Conservation (phyloP, 2,888 invertebrate species). For the Chloromyia formosa region DNA sequence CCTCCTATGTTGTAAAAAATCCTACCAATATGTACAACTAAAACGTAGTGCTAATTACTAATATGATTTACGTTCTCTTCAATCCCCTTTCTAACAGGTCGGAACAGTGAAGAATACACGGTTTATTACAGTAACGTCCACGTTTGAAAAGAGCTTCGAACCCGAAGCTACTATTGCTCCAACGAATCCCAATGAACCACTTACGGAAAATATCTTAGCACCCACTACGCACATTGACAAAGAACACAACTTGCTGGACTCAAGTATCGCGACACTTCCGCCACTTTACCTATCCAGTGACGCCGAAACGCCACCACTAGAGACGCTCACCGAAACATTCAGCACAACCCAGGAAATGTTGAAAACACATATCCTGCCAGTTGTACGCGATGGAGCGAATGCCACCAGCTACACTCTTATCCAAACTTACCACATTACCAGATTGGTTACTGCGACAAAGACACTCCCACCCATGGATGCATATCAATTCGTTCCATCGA, state of each 20-base stretch:
- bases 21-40: too few relatives aligned
- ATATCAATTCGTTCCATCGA: conserved; percentile 86
- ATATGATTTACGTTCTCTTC: too few relatives aligned
- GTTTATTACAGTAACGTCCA: conserved; percentile 87
- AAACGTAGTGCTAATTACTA: too few relatives aligned
- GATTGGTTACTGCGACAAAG: conserved; percentile 89
- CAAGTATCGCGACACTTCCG: conserved; percentile 84
- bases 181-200: conserved; percentile 75
- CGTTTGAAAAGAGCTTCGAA: conserved; percentile 80
- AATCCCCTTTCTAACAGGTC: conserved; percentile 68
- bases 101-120: conserved; percentile 87
- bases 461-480: conserved; percentile 88
- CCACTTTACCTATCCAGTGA: conserved; percentile 79
- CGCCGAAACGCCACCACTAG: conserved; percentile 84
- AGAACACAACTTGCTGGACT: conserved; percentile 74
- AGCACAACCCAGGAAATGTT: conserved; percentile 88
- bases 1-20: too few relatives aligned
- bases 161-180: conserved; percentile 67
- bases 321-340: conserved; percentile 90
- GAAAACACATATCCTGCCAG: conserved; percentile 88
- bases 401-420: conserved; percentile 83
- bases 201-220: conserved; percentile 88
- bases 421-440: conserved; percentile 87
- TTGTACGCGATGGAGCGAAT: conserved; percentile 77
- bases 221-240: conserved; percentile 79